Conservation (phyloP, 2,888 invertebrate species). For the Lissonota sp. region DNA sequence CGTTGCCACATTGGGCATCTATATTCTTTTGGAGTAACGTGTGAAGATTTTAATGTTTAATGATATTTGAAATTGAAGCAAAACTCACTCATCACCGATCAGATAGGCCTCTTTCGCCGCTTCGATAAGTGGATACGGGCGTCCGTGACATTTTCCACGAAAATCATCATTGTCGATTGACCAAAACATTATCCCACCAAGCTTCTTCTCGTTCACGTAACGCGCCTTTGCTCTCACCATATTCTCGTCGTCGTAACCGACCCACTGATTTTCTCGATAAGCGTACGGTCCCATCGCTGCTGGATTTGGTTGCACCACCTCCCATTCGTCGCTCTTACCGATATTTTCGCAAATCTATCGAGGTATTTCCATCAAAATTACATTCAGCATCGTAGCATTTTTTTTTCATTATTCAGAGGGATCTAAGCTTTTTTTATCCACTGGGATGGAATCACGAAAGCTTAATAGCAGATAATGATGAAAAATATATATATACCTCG, state of each 20-base stretch:
- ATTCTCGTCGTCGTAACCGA: slow-evolving; percentile 95
- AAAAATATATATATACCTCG: slow-evolving; percentile 87
- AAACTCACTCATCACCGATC: slow-evolving; percentile 86
- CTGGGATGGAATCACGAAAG: background rate
- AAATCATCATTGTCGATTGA: slow-evolving; percentile 98
- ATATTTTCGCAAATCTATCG: slow-evolving; percentile 94
- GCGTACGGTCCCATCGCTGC: slow-evolving; percentile 96
- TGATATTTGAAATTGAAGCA: background rate
- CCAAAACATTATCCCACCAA: slow-evolving; percentile 97
- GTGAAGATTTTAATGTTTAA: background rate
- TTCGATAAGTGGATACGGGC: slow-evolving; percentile 95
- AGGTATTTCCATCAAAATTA: too few relatives aligned
- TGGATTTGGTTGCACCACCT: slow-evolving; percentile 91
- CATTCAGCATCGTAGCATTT: too few relatives aligned
- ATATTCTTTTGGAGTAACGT: too few relatives aligned
- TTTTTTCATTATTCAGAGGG: too few relatives aligned
- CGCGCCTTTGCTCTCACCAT: slow-evolving; percentile 93
- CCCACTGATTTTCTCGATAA: slow-evolving; percentile 95
- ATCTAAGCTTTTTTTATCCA: too few relatives aligned
- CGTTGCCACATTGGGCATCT: too few relatives aligned
- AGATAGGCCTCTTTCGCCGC: slow-evolving; percentile 94
- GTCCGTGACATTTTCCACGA: slow-evolving; percentile 93
- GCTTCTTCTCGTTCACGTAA: slow-evolving; percentile 92
- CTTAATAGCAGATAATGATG: background rate
- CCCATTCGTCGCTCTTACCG: slow-evolving; percentile 91